Base-by-base conservation (phyloP, 2,797 vertebrate genomes). In the Stomatorhinus walkeri region DNA sequence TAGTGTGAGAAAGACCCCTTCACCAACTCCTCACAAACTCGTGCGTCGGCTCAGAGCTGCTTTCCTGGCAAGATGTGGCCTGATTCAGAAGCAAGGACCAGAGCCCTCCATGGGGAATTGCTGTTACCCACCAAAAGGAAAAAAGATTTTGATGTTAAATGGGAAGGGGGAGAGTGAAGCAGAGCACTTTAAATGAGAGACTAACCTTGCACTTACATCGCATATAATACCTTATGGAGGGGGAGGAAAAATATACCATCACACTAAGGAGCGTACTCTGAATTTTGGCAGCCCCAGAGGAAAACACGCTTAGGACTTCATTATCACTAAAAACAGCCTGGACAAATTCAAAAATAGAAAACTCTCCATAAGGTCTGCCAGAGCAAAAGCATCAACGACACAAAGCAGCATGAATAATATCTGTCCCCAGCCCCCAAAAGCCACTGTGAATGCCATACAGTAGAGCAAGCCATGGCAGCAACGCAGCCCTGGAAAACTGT, bases 271-370 rank as follows among this genome's bases (percentile, higher is more conserved):
- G 40, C 19, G 2, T 81, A 46, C 19, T 46, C 36, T 79, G 16
- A 81, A 81, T 81, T 81, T 81, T 81, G 6, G 40, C 76, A 46
- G 40, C 76, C 76, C 16, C 76, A 81, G 16, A 9, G 76, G 76
- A 81, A 81, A 46, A 81, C 76, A 81, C 36, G 32, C 19, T 81
- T 81, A 46, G 19, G 76, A 81, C 76, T 81, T 81, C 76, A 46
- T 46, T 81, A 81, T 81, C 76, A 81, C 40, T 43, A 81, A 81
- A 72, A 72, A 72, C 68, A 72, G 68, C 68, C 68, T 16, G 68
- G 32, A 72, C 68, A 72, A 72, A 72, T 36, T 72, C 68, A 72
- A 72, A 72, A 72, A 72, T 72, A 72, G 68, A 72, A 72, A 72
- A 36, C 64, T 72, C 64, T 36, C 64, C 64, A 4, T 72, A 72